Evolutionary conservation across 2,888 invertebrate species (phyloP), one percentile per base, ranked within the genome.

Genomic region (Acanthosepion esculentum): DNA sequence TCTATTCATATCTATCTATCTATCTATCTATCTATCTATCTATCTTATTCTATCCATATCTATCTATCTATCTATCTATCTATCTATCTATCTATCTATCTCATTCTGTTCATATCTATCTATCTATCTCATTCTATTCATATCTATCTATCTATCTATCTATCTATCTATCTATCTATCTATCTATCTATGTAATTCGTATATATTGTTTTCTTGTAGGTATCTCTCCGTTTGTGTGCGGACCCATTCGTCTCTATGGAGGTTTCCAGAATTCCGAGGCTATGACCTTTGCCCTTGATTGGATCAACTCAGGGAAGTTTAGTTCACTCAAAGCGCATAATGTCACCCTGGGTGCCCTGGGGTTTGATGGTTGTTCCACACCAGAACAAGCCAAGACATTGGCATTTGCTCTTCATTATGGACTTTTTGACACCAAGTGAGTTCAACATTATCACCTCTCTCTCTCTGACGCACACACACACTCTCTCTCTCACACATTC

Each of bases 261-360:
- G 97, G 97, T 12, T 96, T 96, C 95, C 96, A 96, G 94, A 96
- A 96, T 95, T 96, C 96, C 0, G 97, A 97, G 93, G 97, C 97
- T 12, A 96, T 97, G 95, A 95, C 96, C 50, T 97, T 96, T 95
- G 97, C 97, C 48, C 64, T 97, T 18, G 95, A 96, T 15, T 95
- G 78, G 78, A 96, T 97, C n/a, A 97, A 97, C 95, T 95, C 64
- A 10, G 95, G 96, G 8, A 93, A 78, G 26, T 92, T 92, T 48
- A 95, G 96, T 15, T 95, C 95, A 26, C 96, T 96, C 0, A 95
- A 95, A 48, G 94, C 96, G 78, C 95, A 95, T 29, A 96, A 95
- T 94, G 96, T 97, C 6, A 96, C 91, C 15, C 95, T 97, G 12
- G 97, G 97, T 23, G 97, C 96, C 1, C 92, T 97, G 12, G 96